Conservation (phyloP, 2,113 vertebrate species). For the Dolichotis patagonum region DNA sequence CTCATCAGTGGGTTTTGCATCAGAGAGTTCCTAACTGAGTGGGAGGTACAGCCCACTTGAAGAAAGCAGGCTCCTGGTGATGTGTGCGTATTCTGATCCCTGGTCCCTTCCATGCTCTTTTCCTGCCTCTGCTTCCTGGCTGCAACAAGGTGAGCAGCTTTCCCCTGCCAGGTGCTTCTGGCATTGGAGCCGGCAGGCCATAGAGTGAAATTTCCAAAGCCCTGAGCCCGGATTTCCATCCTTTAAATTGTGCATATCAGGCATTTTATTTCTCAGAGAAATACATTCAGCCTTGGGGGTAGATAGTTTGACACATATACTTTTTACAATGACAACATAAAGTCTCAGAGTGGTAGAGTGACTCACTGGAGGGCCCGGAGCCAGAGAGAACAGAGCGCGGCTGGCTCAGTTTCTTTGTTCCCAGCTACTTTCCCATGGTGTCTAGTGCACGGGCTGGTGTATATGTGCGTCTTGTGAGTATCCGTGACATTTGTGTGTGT, state of each 20-base stretch:
- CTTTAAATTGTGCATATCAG: background rate
- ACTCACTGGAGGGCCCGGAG: background rate
- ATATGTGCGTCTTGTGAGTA: background rate
- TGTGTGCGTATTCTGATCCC: background rate
- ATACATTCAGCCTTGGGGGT: background rate
- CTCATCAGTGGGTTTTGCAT: background rate
- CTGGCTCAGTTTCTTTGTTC: accelerated
- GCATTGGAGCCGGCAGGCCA: background rate
- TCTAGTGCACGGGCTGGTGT: accelerated
- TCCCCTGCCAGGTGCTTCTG: background rate
- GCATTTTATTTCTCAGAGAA: background rate
- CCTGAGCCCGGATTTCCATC: too few relatives aligned
- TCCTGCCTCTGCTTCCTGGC: background rate
- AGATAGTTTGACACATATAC: background rate
- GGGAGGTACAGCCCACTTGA: background rate
- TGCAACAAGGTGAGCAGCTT: background rate
- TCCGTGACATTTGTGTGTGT: background rate
- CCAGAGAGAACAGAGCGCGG: accelerated
- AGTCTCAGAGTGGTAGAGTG: background rate
- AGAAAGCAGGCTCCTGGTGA: background rate
- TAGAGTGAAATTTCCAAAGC: background rate
- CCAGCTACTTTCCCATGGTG: background rate
- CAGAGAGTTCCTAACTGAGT: background rate
- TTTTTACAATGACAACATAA: background rate
- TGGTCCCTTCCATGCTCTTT: background rate